Percentiles rank a stretch among this genome's conserved stretches.
Evolutionary conservation across 2,888 invertebrate genomes (phyloP).

Genomic region (Eurytoma californica): DNA sequence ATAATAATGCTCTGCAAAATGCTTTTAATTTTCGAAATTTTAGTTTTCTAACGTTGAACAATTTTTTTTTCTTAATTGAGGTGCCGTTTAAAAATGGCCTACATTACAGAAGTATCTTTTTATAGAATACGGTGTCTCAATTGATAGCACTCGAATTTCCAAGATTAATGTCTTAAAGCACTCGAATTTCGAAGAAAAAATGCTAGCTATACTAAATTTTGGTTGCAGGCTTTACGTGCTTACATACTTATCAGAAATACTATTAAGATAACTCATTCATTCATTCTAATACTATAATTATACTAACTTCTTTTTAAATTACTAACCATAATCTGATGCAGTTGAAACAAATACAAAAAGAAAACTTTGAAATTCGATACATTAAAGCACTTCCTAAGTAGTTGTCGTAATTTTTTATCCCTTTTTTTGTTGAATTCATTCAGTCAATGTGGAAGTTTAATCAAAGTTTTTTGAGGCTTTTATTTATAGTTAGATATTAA

Average conservation of each 20-base stretch:
- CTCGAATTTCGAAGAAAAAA: constrained; percentile 1
- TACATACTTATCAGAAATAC: not conserved
- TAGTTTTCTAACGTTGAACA: constrained; percentile 40
- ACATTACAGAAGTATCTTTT: not conserved
- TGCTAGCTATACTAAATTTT: too few species aligned
- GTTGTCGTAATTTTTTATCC: constrained; percentile 46
- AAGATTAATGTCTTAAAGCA: constrained; percentile 19
- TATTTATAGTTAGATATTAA: too few species aligned
- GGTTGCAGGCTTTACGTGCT: too few species aligned
- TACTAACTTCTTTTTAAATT: not conserved
- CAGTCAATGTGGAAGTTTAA: constrained; percentile 37
- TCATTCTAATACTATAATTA: not conserved
- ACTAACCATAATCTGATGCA: not conserved
- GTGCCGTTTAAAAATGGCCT: not conserved
- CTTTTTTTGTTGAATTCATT: constrained; percentile 34
- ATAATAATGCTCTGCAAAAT: not conserved
- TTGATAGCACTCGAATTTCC: constrained; percentile 28
- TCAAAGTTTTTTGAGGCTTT: too few species aligned
- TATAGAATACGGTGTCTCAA: not conserved
- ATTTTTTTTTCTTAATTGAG: constrained; percentile 19
- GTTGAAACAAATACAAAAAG: not conserved
- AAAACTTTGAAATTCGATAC: constrained; percentile 38
- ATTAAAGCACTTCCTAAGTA: constrained; percentile 40
- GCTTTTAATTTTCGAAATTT: constrained; percentile 44
- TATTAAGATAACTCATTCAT: not conserved